Conservation (phyloP, 2,888 invertebrate genomes). For the Zaprionus obscuricornis region DNA sequence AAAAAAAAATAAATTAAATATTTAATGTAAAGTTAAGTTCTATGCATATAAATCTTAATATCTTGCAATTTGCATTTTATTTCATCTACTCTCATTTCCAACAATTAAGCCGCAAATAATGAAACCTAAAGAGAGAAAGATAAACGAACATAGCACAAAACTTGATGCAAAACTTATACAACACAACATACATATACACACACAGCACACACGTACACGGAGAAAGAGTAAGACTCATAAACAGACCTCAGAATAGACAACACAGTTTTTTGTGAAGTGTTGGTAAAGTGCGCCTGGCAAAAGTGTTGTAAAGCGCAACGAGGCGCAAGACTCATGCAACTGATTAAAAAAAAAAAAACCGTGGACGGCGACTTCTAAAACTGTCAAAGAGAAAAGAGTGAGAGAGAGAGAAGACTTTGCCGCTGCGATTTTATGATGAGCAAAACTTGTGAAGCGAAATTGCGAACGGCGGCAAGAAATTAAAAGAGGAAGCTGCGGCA, state of each 20-base stretch:
- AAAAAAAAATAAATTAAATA: too few relatives aligned
- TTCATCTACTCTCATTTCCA: constrained; percentile 4
- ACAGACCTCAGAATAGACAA: too few relatives aligned
- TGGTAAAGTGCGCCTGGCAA: constrained; percentile 2
- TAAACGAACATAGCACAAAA: too few relatives aligned
- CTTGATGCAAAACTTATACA: too few relatives aligned
- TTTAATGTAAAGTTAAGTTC: too few relatives aligned
- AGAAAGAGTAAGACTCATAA: too few relatives aligned
- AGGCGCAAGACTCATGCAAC: constrained; percentile 62
- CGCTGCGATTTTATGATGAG: constrained; percentile 68
- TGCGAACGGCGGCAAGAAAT: constrained; percentile 50
- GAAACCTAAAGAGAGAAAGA: constrained; percentile 6
- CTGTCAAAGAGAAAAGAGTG: constrained; percentile 66
- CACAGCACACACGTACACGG: too few relatives aligned
- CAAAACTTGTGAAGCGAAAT: constrained; percentile 69
- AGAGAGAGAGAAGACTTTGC: too few relatives aligned
- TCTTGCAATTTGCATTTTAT: too few relatives aligned
- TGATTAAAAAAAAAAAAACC: constrained; percentile 72
- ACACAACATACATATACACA: too few relatives aligned
- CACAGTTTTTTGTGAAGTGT: constrained; percentile 41
- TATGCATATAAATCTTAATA: too few relatives aligned
- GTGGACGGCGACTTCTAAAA: constrained; percentile 52
- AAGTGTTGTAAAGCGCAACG: constrained; percentile 62
- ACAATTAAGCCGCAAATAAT: constrained; percentile 36
- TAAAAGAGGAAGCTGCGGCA: constrained; percentile 43